These are phyloP conservation scores for Lycaon pictus DNA, from an alignment of 2,113 vertebrate species.

Conservation along the genomic window DNA sequence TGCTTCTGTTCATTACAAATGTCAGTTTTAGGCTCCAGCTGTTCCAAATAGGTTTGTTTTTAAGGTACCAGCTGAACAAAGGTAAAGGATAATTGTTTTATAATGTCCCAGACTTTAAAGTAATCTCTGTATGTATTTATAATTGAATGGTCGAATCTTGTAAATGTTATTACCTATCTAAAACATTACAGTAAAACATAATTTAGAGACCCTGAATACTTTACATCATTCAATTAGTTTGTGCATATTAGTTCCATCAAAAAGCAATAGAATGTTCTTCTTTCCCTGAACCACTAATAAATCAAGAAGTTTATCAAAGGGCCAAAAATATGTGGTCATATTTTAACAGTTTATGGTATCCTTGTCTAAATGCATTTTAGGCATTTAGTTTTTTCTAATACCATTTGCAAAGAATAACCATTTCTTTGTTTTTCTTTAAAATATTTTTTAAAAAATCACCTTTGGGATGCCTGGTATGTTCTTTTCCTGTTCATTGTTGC, in stretches of 20 bases:
- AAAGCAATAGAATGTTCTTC: slow-evolving; percentile 33
- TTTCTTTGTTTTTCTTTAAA: slow-evolving; percentile 30
- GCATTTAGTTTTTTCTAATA: slow-evolving; percentile 19
- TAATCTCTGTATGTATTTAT: slow-evolving; percentile 71
- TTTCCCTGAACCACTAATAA: slow-evolving; percentile 53
- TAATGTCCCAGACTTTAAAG: slow-evolving; percentile 68
- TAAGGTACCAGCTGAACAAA: slow-evolving; percentile 75
- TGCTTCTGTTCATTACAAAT: slow-evolving; percentile 73
- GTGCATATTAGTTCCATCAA: slow-evolving; percentile 26
- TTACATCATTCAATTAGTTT: slow-evolving; percentile 57
- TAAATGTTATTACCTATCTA: slow-evolving; percentile 61
- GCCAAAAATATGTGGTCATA: not conserved
- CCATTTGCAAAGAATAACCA: slow-evolving; percentile 53
- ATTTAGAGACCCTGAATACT: slow-evolving; percentile 49
- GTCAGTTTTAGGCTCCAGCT: slow-evolving; percentile 80
- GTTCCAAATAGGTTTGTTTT: slow-evolving; percentile 81
- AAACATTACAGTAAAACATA: slow-evolving; percentile 58
- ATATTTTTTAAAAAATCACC: not conserved
- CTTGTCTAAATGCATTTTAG: slow-evolving; percentile 15
- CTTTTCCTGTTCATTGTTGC: not conserved
- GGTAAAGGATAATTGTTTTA: slow-evolving; percentile 79
- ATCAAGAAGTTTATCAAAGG: slow-evolving; percentile 65
- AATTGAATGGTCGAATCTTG: slow-evolving; percentile 75
- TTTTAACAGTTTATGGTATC: not conserved
- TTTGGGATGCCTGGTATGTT: not conserved